phyloP scores from a whole-genome alignment of 2,888 invertebrate species.

The Aphodius granarius region DNA sequence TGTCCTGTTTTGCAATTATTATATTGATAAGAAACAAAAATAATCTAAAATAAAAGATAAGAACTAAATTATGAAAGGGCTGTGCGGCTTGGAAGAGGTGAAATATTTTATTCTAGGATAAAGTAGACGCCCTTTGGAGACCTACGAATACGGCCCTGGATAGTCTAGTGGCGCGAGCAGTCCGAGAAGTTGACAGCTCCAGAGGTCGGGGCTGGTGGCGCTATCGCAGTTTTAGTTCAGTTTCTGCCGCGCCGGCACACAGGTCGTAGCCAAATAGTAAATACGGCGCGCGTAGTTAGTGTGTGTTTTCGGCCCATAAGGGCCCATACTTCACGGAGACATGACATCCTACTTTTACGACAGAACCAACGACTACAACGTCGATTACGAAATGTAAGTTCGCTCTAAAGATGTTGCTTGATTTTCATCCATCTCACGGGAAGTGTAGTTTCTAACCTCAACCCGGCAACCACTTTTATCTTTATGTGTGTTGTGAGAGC shows the following conservation, averaged over 20 bases:
- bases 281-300: constrained; percentile 39
- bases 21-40: too few relatives aligned
- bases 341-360: constrained; percentile 47
- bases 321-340: constrained; percentile 42
- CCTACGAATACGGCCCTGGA: neutral
- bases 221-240: neutral
- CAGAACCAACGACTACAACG: constrained; percentile 31
- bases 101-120: neutral
- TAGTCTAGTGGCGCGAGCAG: neutral
- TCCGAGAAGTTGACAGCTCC: neutral
- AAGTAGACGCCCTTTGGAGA: neutral
- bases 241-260: neutral
- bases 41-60: too few relatives aligned
- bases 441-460: constrained; percentile 3
- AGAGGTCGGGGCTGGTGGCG: neutral
- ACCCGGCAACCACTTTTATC: constrained; percentile 1
- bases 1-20: too few relatives aligned
- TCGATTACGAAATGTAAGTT: constrained; percentile 44
- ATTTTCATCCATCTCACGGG: neutral
- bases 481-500: neutral
- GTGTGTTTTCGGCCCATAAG: constrained; percentile 44
- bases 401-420: constrained; percentile 13
- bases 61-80: too few relatives aligned
- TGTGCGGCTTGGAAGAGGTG: too few relatives aligned
- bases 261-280: constrained; percentile 12